A percentile compares a stretch with the other conserved stretches of the same genome.
These are phyloP conservation scores for Amphimedon queenslandica DNA, from an alignment of 37 sponge, comb jelly and placozoan species.

Conservation along the genomic window DNA sequence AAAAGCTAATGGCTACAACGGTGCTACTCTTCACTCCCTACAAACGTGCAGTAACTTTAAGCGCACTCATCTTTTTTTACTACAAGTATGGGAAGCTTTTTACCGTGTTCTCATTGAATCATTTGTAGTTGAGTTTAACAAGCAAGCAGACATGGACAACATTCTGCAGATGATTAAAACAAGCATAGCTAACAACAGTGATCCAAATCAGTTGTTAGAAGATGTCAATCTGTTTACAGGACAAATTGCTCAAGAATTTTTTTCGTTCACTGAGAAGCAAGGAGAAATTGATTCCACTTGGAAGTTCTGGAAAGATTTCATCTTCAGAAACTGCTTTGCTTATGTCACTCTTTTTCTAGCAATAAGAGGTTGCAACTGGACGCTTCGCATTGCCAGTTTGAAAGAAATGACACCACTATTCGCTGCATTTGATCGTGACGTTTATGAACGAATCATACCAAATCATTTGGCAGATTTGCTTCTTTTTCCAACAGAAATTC, in stretches of 20 bases:
- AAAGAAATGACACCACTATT: conserved; percentile 21
- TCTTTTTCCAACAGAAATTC: conserved; percentile 4
- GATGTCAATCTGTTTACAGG: background rate
- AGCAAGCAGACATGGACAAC: background rate
- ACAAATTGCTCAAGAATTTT: conserved; percentile 1
- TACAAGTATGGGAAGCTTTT: conserved; percentile 21
- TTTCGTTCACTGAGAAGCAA: background rate
- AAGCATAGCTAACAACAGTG: background rate
- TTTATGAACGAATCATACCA: conserved; percentile 14
- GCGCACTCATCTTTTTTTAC: conserved; percentile 16
- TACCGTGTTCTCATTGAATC: too few species aligned
- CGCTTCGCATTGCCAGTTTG: conserved; percentile 23
- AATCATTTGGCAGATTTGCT: conserved; percentile 12
- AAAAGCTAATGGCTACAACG: conserved; percentile 17
- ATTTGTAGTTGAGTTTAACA: background rate
- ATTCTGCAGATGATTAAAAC: background rate
- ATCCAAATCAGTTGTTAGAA: background rate
- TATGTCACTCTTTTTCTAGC: conserved; percentile 23
- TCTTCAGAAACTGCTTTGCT: conserved; percentile 10
- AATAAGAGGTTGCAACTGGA: conserved; percentile 31
- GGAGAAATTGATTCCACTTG: background rate
- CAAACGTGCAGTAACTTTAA: conserved; percentile 15
- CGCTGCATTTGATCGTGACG: conserved; percentile 23
- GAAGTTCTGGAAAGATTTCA: conserved; percentile 32
- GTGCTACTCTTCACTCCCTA: background rate